These are phyloP conservation scores for Aethina tumida DNA, from an alignment of 1,140 invertebrate genomes.

Conservation along the genomic window DNA sequence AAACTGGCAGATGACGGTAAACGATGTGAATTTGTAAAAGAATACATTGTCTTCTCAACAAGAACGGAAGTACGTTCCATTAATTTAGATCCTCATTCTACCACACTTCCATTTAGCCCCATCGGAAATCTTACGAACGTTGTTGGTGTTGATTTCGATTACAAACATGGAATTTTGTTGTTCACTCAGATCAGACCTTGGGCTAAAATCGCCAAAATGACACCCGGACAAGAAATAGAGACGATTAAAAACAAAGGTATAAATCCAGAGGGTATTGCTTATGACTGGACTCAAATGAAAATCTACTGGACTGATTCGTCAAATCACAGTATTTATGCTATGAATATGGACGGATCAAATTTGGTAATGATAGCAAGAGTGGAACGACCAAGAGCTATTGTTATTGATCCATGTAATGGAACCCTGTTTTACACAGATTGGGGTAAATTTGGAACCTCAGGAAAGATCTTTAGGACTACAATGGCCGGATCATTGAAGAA, in stretches of 20 bases:
- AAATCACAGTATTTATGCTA: conserved; percentile 90
- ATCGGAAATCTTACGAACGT: conserved; percentile 90
- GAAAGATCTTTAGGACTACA: conserved; percentile 90
- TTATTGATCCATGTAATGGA: conserved; percentile 93
- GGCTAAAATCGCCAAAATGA: conserved; percentile 75
- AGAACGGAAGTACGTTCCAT: conserved; percentile 83
- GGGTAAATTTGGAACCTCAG: conserved; percentile 84
- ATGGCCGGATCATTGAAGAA: conserved; percentile 93
- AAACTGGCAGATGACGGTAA: conserved; percentile 45
- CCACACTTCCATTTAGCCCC: conserved; percentile 74
- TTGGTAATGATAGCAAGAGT: conserved; percentile 90
- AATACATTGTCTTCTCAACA: conserved; percentile 86
- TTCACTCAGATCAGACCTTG: conserved; percentile 89
- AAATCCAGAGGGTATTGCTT: conserved; percentile 91
- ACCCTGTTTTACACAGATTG: conserved; percentile 88
- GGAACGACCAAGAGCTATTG: conserved; percentile 87
- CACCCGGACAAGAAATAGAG: conserved; percentile 56
- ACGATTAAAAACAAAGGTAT: conserved; percentile 71
- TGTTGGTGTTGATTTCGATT: conserved; percentile 94
- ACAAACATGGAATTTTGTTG: conserved; percentile 72
- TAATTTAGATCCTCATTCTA: conserved; percentile 70
- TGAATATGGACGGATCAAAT: conserved; percentile 82
- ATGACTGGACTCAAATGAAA: conserved; percentile 94
- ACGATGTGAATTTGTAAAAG: conserved; percentile 71
- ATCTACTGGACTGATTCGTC: conserved; percentile 96